These are phyloP conservation scores for Polydesmus complanatus DNA, from an alignment of 2,888 invertebrate species.

Conservation along the genomic window DNA sequence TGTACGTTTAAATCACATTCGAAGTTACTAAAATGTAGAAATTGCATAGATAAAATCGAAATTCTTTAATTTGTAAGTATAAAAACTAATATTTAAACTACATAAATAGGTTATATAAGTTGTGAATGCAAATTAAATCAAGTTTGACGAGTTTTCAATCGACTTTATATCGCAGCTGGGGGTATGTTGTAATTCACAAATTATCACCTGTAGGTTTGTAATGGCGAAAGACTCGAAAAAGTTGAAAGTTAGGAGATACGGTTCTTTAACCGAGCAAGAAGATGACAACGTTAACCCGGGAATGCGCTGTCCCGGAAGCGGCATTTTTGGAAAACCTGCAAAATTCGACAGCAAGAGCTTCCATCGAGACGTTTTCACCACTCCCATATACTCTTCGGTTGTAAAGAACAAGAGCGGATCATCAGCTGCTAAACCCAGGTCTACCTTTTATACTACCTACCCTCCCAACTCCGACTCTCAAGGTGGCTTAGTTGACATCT, in stretches of 20 bases:
- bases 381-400: neutral
- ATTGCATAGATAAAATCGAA: too few relatives aligned
- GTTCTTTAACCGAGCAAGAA: neutral
- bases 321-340: neutral
- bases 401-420: neutral
- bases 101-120: neutral
- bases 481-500: neutral
- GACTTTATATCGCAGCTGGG: too few relatives aligned
- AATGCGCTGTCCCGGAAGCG: neutral
- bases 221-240: neutral
- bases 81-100: neutral
- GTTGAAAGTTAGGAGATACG: neutral
- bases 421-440: neutral
- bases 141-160: too few relatives aligned
- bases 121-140: too few relatives aligned
- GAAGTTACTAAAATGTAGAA: too few relatives aligned
- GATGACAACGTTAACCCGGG: neutral
- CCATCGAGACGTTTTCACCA: neutral
- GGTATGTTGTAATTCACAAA: too few relatives aligned
- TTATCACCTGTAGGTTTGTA: too few relatives aligned
- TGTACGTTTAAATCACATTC: too few relatives aligned
- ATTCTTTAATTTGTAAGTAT: neutral
- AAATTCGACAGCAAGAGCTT: neutral
- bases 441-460: neutral
- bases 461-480: neutral